Base-by-base conservation (phyloP, 2,113 vertebrate species). In the Lathamus discolor region DNA sequence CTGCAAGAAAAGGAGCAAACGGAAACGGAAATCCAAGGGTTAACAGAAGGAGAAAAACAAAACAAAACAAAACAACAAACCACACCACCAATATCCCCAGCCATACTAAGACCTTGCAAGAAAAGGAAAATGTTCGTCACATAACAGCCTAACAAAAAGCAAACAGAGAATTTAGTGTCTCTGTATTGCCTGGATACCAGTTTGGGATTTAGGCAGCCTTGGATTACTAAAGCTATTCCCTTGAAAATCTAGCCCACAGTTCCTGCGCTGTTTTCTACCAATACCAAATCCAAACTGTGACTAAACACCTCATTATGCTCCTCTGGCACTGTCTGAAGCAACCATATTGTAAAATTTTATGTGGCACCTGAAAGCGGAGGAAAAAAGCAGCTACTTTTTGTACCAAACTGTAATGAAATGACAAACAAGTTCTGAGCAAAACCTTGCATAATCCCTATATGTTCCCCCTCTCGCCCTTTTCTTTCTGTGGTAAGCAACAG, bases 281-380 rank as follows among this genome's bases (percentile, higher is more conserved):
- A 41, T 41, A 73, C 54, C 43, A 27, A 75, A 95, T 95, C 93
- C 80, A 90, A 92, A 92, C 84, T 92, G 94, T 94, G 92, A 96
- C 93, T 97, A 94, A 96, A 74, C 80, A 78, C 96, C 95, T 97
- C 83, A 86, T 94, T 93, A 83, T 95, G 88, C 83, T 90, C 54
- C 90, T 43, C 82, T 95, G 94, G 92, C 90, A 89, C 77, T 80
- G 81, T 92, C 57, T 92, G 86, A 96, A 93, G 94, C 84, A 93
- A 96, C 94, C 59, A 79, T 63, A 92, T 66, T 89, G 81, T 92
- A 87, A 62, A 61, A 37, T 96, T 97, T 92, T 86, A 93, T 64
- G 92, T 57, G 86, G 84, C 83, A 90, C 80, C 90, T 87, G 73
- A 88, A 92, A 94, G 52, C 3, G 1, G 67, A 68, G 46, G 16